phyloP scores from a whole-genome alignment of 2,797 vertebrate species.

The Syncerus caffer region DNA sequence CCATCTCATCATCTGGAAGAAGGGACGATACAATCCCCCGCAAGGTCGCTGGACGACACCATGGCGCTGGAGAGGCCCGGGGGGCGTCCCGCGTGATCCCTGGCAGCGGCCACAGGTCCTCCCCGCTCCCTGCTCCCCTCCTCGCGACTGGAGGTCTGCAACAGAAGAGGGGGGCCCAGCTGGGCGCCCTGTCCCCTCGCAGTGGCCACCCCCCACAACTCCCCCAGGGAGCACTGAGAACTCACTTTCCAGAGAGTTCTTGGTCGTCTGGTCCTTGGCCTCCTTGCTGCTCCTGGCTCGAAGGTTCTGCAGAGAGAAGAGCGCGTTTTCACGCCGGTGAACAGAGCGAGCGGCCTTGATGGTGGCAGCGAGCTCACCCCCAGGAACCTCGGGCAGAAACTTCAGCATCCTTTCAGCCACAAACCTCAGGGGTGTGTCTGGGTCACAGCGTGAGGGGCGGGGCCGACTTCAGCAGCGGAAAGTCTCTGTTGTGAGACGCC shows the following conservation, averaged over 20 bases:
- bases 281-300: conserved; percentile 95
- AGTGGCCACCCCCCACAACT: accelerated
- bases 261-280: conserved; percentile 91
- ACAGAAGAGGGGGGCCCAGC: background rate
- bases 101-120: accelerated
- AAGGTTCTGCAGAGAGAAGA: conserved; percentile 88
- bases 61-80: accelerated
- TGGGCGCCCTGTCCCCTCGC: background rate
- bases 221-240: background rate
- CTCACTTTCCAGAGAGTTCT: conserved; percentile 97
- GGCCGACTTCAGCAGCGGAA: accelerated
- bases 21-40: background rate
- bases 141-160: background rate
- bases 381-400: background rate
- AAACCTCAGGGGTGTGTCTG: background rate
- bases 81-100: accelerated
- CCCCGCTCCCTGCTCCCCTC: background rate
- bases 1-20: background rate
- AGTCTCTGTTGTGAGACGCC: background rate
- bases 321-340: accelerated
- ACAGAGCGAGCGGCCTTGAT: accelerated
- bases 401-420: background rate
- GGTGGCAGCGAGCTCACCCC: accelerated
- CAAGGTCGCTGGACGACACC: accelerated
- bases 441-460: background rate